Evolutionary conservation across 2,113 vertebrate species (phyloP).

Genomic region (Xenopus tropicalis): UCB_Xtro_10.0 CM004444.2:157476001-157476500

Average conservation of each 20-base stretch:
- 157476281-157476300: slow-evolving; percentile 25
- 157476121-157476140: no score
- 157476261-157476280: slow-evolving; percentile 31
- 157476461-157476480: slow-evolving; percentile 42
- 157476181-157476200: no score
- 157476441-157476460: slow-evolving; percentile 30
- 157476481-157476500: slow-evolving; percentile 18
- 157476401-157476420: slow-evolving; percentile 35
- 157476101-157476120: no score
- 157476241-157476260: slow-evolving; percentile 9
- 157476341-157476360: slow-evolving; percentile 25
- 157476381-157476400: slow-evolving; percentile 36
- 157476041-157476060: no score
- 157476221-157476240: not conserved
- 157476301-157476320: slow-evolving; percentile 19
- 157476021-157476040: no score
- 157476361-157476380: slow-evolving; percentile 13
- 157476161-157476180: no score
- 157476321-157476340: slow-evolving; percentile 22
- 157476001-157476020: no score
- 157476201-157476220: not conserved
- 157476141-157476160: no score
- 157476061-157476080: no score
- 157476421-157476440: slow-evolving; percentile 33
- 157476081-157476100: no score